A percentile compares a stretch with the other conserved stretches of the same genome.
These are phyloP conservation scores for Gavia stellata DNA, from an alignment of 2,113 vertebrate species.

Conservation along the genomic window DNA sequence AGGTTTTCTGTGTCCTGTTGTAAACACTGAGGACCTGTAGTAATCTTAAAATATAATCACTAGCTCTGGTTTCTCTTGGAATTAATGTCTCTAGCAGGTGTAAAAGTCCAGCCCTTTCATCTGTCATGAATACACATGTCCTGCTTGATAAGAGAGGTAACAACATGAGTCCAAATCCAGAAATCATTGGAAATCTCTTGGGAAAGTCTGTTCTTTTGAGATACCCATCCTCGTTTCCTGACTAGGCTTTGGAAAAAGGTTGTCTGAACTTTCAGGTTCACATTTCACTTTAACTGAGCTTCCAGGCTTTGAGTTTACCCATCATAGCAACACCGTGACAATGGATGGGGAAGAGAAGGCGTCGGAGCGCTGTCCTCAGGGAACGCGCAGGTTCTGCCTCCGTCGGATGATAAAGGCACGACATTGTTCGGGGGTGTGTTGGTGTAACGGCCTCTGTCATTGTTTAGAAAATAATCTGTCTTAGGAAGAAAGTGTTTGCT, in stretches of 20 bases:
- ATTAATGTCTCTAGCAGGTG: slow-evolving; percentile 16
- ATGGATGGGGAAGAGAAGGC: neutral
- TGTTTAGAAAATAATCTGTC: neutral
- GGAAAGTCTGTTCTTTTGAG: slow-evolving; percentile 33
- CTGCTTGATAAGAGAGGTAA: slow-evolving; percentile 30
- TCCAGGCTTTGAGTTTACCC: neutral
- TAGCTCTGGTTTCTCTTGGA: neutral
- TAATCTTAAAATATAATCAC: neutral
- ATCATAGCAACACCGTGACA: neutral
- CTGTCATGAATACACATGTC: neutral
- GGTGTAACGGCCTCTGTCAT: neutral
- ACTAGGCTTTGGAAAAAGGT: neutral
- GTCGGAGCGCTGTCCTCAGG: neutral
- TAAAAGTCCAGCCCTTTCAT: neutral
- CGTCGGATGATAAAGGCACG: fast-evolving
- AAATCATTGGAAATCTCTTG: slow-evolving; percentile 29
- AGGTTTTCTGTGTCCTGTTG: neutral
- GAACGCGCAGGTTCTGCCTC: neutral
- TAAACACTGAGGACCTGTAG: neutral
- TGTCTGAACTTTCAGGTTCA: neutral
- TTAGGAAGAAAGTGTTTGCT: neutral
- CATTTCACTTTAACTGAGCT: neutral
- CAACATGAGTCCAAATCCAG: neutral
- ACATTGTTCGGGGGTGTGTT: neutral
- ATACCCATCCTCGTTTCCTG: slow-evolving; percentile 34